Evolutionary conservation across 1,140 invertebrate species (phyloP).

Genomic region (Papilio glaucus): DNA sequence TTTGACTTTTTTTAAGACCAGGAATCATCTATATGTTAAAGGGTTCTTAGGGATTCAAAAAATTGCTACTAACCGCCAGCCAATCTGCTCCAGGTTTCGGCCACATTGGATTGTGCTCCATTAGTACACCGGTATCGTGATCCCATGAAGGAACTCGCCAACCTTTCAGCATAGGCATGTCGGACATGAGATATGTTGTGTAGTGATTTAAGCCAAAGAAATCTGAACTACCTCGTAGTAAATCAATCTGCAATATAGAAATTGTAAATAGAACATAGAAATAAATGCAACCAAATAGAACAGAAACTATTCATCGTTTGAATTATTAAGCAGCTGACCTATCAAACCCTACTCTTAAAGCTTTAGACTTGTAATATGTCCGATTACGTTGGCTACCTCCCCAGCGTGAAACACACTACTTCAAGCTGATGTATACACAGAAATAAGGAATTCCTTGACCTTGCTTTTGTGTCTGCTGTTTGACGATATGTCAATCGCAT

Average conservation of each 20-base stretch:
- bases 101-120: conserved; percentile 80
- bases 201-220: conserved; percentile 87
- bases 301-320: too few relatives aligned
- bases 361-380: too few relatives aligned
- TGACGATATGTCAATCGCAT: too few relatives aligned
- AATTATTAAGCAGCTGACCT: too few relatives aligned
- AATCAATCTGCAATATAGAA: conserved; percentile 48
- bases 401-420: too few relatives aligned
- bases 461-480: too few relatives aligned
- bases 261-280: neutral
- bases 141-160: conserved; percentile 79
- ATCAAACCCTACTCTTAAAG: too few relatives aligned
- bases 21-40: neutral
- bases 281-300: neutral
- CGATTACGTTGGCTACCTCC: too few relatives aligned
- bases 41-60: too few relatives aligned
- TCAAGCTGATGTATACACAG: too few relatives aligned
- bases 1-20: neutral
- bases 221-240: conserved; percentile 84
- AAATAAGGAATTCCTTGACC: too few relatives aligned
- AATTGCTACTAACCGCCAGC: conserved; percentile 75
- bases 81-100: conserved; percentile 80
- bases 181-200: conserved; percentile 76
- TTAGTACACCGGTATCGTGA: conserved; percentile 81
- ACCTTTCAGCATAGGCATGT: conserved; percentile 51